Base-by-base conservation (phyloP, 2,797 vertebrate genomes). In the Pangasius macronema region DNA sequence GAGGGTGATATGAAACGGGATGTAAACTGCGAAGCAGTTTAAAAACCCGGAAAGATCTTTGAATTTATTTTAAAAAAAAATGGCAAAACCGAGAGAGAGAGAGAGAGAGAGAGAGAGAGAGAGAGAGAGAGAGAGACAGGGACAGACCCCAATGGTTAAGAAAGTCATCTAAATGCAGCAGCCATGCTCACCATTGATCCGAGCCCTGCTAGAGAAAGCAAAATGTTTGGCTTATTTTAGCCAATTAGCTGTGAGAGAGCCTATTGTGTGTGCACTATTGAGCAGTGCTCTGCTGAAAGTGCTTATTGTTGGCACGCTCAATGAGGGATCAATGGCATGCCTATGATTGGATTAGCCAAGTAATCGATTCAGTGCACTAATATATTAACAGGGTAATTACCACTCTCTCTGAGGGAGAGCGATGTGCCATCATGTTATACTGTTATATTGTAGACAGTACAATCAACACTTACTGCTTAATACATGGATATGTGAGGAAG, bases 371-470 rank as follows among this genome's bases (percentile, higher is more conserved):
- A 94, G 94, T 95, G 95, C 95, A 95, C 97, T 98, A 98, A 99
- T 98, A 97, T 97, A 97, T 99, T 98, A 98, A 99, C 97, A 98
- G 96, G 96, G 95, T 97, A 97, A 98, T 97, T 98, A 98, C 92
- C 90, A 90, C 94, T 93, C 92, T 95, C 93, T 92, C 94, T 94
- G 95, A 96, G 92, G 95, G 86, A 92, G 90, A 89, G 75, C 30
- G 55, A 49, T 53, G 46, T 0, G 5, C 8, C 67, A 46, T 84
- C 76, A 79, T 89, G 76, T 83, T 73, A 75, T 89, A 83, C 87
- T 87, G 76, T 86, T 83, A 75, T 86, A 86, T 80, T 83, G 70
- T 83, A 88, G 83, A 63, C 49, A 10, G 2, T 81, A 53, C 53
- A 85, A 84, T 85, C 87, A 84, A 63, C 86, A 87, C 61, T 42